phyloP scores from a whole-genome alignment of 2,888 invertebrate species.

The Lepidocyrtinus sp. region DNA sequence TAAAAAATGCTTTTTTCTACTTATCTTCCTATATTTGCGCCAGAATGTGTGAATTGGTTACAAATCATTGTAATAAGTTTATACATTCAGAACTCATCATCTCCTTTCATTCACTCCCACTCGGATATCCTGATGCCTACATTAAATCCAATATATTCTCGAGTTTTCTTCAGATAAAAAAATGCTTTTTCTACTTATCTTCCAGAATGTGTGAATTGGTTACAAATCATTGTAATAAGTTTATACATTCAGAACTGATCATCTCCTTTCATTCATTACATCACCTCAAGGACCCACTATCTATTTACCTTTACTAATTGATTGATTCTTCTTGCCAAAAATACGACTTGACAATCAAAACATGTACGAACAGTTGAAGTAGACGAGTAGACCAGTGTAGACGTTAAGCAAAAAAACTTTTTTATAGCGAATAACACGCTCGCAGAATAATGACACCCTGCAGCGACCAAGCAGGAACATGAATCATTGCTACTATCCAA shows the following conservation, averaged over 20 bases:
- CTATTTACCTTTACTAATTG: constrained; percentile 35
- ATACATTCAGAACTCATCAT: not conserved
- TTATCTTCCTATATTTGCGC: not conserved
- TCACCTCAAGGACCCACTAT: constrained; percentile 35
- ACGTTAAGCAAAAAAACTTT: not conserved
- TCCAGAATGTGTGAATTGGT: not conserved
- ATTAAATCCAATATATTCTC: not conserved
- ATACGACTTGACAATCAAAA: constrained; percentile 1
- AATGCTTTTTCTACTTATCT: not conserved
- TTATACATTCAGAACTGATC: not conserved
- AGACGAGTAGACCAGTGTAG: no score
- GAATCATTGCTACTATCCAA: not conserved
- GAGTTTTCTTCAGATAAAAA: not conserved
- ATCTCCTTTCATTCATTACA: constrained; percentile 8
- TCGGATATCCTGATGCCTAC: not conserved
- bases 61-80: not conserved
- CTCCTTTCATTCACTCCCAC: constrained; percentile 32
- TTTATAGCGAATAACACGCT: not conserved
- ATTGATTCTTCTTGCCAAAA: constrained; percentile 27
- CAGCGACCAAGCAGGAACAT: not conserved
- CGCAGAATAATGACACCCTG: constrained; percentile 14
- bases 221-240: not conserved
- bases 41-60: not conserved
- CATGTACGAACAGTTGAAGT: no score
- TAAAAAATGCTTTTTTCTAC: not conserved